phyloP scores from a whole-genome alignment of 2,113 vertebrate genomes.

The Illadopsis cleaveri region DNA sequence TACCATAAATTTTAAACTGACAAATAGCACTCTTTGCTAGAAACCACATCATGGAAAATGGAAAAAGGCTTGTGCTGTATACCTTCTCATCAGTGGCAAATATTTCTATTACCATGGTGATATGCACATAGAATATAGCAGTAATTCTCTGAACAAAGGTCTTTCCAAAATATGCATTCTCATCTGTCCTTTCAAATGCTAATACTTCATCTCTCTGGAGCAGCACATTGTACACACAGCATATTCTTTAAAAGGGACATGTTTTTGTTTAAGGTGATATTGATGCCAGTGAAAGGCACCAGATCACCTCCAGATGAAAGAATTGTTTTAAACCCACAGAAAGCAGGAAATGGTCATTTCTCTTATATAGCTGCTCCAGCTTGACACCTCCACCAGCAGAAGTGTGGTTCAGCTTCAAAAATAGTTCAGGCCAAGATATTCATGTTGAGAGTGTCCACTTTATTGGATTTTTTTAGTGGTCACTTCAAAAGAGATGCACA shows the following conservation, averaged over 20 bases:
- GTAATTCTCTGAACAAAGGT: constrained; percentile 27
- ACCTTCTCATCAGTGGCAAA: constrained; percentile 13
- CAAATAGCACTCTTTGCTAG: constrained; percentile 2
- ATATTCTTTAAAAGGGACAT: not conserved
- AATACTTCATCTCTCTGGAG: constrained; percentile 6
- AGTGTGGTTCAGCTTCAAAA: not conserved
- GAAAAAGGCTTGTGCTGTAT: constrained; percentile 4
- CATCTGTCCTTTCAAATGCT: constrained; percentile 36
- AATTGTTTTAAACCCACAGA: not conserved
- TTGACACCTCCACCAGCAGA: not conserved
- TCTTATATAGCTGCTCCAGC: not conserved
- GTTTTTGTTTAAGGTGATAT: not conserved
- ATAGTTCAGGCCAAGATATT: not conserved
- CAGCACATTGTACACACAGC: not conserved
- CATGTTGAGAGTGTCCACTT: not conserved
- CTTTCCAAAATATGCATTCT: constrained; percentile 2
- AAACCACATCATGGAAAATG: constrained; percentile 13
- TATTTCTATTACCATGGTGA: constrained; percentile 36
- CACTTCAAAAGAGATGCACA: not conserved
- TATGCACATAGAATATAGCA: not conserved
- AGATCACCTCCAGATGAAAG: not conserved
- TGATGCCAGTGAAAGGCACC: not conserved
- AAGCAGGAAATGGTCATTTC: not conserved
- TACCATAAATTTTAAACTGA: constrained; percentile 31
- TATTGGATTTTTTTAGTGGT: not conserved